Base-by-base conservation (phyloP, 2,113 vertebrate genomes). In the Gymnobelideus leadbeateri region DNA sequence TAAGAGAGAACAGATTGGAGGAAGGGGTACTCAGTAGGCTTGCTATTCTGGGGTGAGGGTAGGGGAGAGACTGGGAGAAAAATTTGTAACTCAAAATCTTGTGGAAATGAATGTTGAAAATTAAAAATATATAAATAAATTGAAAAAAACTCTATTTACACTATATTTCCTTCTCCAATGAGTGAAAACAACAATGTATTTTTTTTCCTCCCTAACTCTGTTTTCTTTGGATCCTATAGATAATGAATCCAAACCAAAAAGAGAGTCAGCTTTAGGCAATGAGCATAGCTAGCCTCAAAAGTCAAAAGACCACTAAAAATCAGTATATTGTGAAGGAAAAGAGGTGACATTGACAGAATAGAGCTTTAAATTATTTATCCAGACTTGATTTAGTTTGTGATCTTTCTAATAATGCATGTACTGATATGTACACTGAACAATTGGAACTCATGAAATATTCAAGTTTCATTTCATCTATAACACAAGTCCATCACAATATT, bases 121-220 rank as follows among this genome's bases (percentile, higher is more conserved):
- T 4, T 49, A 49, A 49, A 49, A 49, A 49, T 49, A 49, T 49
- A 49, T 49, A 49, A 49, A 49, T 49, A 49, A 49, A 49, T 49
- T 49, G 47, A 49, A 49, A 49, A 93, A 55, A 8, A 84, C 1
- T 26, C 5, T 37, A 37, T 91, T 94, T 57, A 77, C 37, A 77
- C 3, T 92, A 46, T 51, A 51, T 24, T 68, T 90, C 77, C 92
- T 94, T 94, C 46, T 94, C 49, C 94, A 53, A 92, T 92, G 23
- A 89, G 92, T 25, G 43, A 89, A 92, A 94, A 84, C 91, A 23
- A 51, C 46, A 52, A 9, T 50, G 84, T 55, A 51, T 23, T 43
- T 51, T 43, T 43, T 4, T 52, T 89, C 37, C 50, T 31, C 24
- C 84, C 53, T 90, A 24, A 19, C 89, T 54, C 21, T 77, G 21